A percentile compares a stretch with the other conserved stretches of the same genome.
phyloP scores from a whole-genome alignment of 2,888 invertebrate genomes.

The Diogma glabrata region DNA sequence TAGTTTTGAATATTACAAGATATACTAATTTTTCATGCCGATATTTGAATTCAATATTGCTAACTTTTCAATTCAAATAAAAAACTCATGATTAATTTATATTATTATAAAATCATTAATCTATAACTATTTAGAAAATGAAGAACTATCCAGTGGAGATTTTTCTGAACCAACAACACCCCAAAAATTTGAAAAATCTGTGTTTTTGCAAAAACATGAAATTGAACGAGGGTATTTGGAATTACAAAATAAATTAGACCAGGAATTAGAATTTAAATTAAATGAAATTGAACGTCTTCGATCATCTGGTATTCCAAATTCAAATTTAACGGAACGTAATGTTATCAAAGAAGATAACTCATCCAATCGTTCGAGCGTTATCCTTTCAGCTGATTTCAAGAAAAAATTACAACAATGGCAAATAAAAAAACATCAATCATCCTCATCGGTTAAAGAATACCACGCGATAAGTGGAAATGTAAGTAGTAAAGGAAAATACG shows the following conservation, averaged over 20 bases:
- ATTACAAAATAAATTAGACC: slow-evolving; percentile 57
- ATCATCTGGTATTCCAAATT: slow-evolving; percentile 20
- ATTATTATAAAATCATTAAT: no score
- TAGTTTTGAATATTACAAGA: no score
- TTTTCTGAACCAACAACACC: slow-evolving; percentile 38
- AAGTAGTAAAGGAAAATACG: not conserved
- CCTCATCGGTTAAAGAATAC: slow-evolving; percentile 20
- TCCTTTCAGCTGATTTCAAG: slow-evolving; percentile 62
- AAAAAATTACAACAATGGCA: slow-evolving; percentile 84
- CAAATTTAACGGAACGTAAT: slow-evolving; percentile 3
- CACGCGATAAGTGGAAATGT: slow-evolving; percentile 20
- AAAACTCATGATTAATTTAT: no score
- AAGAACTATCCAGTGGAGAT: slow-evolving; percentile 38
- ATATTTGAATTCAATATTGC: no score
- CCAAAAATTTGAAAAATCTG: slow-evolving; percentile 25
- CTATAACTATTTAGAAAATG: slow-evolving; percentile 34
- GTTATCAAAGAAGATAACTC: not conserved
- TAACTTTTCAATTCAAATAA: no score
- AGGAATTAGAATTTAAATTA: slow-evolving; percentile 63
- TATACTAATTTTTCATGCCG: no score
- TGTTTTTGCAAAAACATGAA: slow-evolving; percentile 45
- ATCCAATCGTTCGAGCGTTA: slow-evolving; percentile 16
- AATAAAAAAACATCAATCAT: slow-evolving; percentile 28
- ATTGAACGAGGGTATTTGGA: slow-evolving; percentile 59
- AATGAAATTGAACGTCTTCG: slow-evolving; percentile 46